These are phyloP conservation scores for Formica aserva DNA, from an alignment of 2,888 invertebrate species.

Conservation along the genomic window DNA sequence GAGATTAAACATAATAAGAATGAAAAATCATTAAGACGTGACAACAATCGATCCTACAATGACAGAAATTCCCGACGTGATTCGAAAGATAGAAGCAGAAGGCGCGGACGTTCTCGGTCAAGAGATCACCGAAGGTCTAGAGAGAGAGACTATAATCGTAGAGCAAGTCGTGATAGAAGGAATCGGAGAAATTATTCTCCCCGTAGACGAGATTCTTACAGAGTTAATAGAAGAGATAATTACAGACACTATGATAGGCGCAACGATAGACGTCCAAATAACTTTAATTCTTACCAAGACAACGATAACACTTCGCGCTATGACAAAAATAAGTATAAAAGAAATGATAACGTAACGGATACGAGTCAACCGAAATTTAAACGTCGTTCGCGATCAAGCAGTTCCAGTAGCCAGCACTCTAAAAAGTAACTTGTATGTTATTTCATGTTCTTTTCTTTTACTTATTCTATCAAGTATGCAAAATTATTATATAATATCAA, in stretches of 20 bases:
- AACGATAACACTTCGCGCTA: constrained; percentile 61
- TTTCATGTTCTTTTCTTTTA: constrained; percentile 14
- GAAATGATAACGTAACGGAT: constrained; percentile 62
- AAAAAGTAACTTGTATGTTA: constrained; percentile 73
- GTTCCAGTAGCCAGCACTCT: constrained; percentile 80
- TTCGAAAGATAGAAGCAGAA: constrained; percentile 77
- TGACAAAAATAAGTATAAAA: constrained; percentile 68
- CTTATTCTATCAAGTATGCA: constrained; percentile 35
- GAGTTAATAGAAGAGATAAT: constrained; percentile 73
- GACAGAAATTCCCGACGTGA: constrained; percentile 76
- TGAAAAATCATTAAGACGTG: constrained; percentile 70
- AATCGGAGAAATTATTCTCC: constrained; percentile 77
- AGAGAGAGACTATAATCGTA: constrained; percentile 77
- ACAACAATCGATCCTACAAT: constrained; percentile 71
- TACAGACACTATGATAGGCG: constrained; percentile 75
- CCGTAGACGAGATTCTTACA: constrained; percentile 76
- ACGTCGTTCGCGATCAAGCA: constrained; percentile 81
- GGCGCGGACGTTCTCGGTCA: constrained; percentile 79
- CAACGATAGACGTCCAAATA: constrained; percentile 73
- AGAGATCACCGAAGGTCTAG: constrained; percentile 80
- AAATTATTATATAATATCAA: constrained; percentile 5
- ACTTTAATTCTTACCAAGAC: constrained; percentile 70
- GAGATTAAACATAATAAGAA: constrained; percentile 64
- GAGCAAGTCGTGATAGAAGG: constrained; percentile 78
- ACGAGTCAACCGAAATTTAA: constrained; percentile 79